A percentile compares a stretch with the other conserved stretches of the same genome.
Conservation (phyloP, 1,140 invertebrate species). For the Drosophila hydei region DNA sequence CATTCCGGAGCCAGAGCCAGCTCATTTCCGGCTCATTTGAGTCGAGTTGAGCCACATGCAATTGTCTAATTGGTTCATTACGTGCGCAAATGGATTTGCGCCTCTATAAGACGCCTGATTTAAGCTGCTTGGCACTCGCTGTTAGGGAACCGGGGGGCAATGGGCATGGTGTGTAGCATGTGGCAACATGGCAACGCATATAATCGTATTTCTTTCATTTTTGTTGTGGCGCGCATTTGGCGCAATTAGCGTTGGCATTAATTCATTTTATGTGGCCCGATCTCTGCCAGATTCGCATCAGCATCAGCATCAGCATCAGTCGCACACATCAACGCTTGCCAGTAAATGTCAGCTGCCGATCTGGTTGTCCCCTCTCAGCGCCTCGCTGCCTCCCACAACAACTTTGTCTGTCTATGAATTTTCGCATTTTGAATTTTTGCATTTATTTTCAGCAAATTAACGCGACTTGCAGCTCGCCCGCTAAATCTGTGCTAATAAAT, state of each 20-base stretch:
- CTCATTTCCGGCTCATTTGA: conserved; percentile 23
- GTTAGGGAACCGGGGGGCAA: background rate
- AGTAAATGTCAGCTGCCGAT: conserved; percentile 78
- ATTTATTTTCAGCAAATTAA: conserved; percentile 80
- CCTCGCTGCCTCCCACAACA: conserved; percentile 26
- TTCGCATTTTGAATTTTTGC: conserved; percentile 40
- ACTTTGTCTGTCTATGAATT: conserved; percentile 46
- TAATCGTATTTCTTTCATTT: conserved; percentile 38
- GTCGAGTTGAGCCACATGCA: conserved; percentile 25
- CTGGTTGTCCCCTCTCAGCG: conserved; percentile 1
- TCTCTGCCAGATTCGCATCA: conserved; percentile 26
- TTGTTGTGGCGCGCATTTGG: conserved; percentile 28
- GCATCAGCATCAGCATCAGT: conserved; percentile 11
- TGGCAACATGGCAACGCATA: conserved; percentile 23
- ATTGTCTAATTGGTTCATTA: conserved; percentile 80
- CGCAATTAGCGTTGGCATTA: conserved; percentile 78
- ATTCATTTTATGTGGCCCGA: conserved; percentile 56
- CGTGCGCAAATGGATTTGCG: conserved; percentile 79
- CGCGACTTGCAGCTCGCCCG: conserved; percentile 36
- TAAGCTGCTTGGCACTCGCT: conserved; percentile 28
- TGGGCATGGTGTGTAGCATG: background rate
- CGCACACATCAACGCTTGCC: conserved; percentile 72
- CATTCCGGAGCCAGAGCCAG: background rate
- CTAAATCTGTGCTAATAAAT: conserved; percentile 76
- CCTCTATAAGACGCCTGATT: conserved; percentile 72